phyloP scores from a whole-genome alignment of 2,797 vertebrate species.

The Lithobates pipiens region DNA sequence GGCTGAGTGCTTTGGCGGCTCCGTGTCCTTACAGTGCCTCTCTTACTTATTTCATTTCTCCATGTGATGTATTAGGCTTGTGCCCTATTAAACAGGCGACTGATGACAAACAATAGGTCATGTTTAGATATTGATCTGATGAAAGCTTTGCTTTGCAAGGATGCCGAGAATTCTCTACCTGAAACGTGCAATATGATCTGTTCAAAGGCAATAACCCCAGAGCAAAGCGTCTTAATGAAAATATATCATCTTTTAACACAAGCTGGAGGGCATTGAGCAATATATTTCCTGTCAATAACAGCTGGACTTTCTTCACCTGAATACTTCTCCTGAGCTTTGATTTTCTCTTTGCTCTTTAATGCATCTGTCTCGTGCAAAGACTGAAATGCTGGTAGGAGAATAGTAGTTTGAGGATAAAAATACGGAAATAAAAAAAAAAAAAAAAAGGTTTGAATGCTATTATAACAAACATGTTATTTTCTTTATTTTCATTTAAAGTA shows the following conservation, averaged over 20 bases:
- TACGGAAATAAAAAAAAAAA: no score
- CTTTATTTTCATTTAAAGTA: no score
- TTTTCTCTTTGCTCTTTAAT: neutral
- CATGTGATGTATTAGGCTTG: constrained; percentile 46
- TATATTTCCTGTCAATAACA: constrained; percentile 20
- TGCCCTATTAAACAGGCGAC: constrained; percentile 51
- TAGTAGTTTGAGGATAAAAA: no score
- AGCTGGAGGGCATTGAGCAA: neutral
- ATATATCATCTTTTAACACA: constrained; percentile 20
- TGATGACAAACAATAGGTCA: constrained; percentile 54
- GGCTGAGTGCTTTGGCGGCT: constrained; percentile 33
- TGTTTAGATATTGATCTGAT: constrained; percentile 55
- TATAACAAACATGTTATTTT: no score
- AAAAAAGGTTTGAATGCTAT: no score
- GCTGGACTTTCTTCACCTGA: neutral
- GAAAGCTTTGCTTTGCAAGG: constrained; percentile 47
- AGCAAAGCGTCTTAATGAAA: constrained; percentile 12
- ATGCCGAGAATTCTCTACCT: constrained; percentile 25
- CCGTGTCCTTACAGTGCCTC: constrained; percentile 47
- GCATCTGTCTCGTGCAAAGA: neutral
- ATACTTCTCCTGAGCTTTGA: neutral
- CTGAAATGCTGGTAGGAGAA: neutral
- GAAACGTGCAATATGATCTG: constrained; percentile 21
- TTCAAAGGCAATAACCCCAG: constrained; percentile 29
- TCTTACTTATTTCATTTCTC: constrained; percentile 25